These are phyloP conservation scores for Silurus asotus DNA, from an alignment of 2,113 vertebrate species.

Conservation along the genomic window DNA sequence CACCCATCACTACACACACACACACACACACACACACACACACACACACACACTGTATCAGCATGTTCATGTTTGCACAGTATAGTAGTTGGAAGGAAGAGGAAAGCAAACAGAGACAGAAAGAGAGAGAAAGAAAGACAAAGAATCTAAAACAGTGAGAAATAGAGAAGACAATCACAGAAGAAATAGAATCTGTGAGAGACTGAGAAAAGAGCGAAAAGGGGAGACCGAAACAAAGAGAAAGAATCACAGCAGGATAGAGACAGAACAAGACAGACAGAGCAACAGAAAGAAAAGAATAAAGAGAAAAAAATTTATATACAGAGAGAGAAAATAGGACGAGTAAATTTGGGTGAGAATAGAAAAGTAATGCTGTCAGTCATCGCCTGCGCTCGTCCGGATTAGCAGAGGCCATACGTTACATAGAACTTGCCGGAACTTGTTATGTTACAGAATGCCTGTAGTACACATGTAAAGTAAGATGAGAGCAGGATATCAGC, in stretches of 20 bases:
- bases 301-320: no score
- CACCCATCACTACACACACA: constrained; percentile 53
- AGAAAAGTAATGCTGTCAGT: not conserved
- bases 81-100: not conserved
- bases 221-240: not conserved
- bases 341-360: not conserved
- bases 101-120: not conserved
- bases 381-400: not conserved
- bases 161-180: no score
- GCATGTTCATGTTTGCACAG: constrained; percentile 27
- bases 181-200: no score
- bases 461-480: not conserved
- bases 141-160: not conserved
- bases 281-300: no score
- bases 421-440: not conserved
- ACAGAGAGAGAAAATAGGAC: not conserved
- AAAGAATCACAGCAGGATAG: not conserved
- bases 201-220: no score
- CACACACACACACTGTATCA: constrained; percentile 57
- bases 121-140: not conserved
- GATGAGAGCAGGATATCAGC: not conserved
- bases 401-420: constrained; percentile 16
- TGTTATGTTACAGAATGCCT: not conserved
- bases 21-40: constrained; percentile 55
- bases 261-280: not conserved